Evolutionary conservation across 1,140 invertebrate species (phyloP).

Genomic region (Philotrypesis tridentata): DNA sequence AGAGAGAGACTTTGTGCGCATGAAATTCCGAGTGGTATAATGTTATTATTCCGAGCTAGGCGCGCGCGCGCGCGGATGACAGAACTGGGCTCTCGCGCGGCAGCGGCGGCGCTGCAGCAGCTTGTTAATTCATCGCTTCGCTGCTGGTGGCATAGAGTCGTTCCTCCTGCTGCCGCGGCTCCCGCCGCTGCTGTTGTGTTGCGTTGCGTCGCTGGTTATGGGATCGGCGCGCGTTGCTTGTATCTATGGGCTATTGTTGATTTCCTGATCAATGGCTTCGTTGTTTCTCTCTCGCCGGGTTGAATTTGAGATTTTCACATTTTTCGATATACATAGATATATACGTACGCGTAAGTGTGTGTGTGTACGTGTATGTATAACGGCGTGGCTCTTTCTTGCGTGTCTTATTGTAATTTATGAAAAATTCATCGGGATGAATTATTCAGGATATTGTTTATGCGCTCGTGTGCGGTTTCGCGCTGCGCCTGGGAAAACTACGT

Average conservation of each 20-base stretch:
- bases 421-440: constrained; percentile 6
- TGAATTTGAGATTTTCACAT: background rate
- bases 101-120: too few species aligned
- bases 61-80: background rate
- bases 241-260: background rate
- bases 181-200: too few species aligned
- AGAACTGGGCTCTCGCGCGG: too few species aligned
- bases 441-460: background rate
- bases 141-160: too few species aligned
- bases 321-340: background rate
- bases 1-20: background rate
- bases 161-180: too few species aligned
- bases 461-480: background rate
- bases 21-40: background rate
- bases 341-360: too few species aligned
- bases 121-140: background rate
- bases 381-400: background rate
- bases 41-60: background rate
- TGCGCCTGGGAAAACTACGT: background rate
- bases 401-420: background rate
- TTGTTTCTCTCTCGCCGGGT: too few species aligned
- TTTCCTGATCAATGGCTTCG: background rate
- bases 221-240: background rate
- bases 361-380: too few species aligned
- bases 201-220: too few species aligned